Base-by-base conservation (phyloP, 2,797 vertebrate genomes). In the Sebastes vulpes region DNA sequence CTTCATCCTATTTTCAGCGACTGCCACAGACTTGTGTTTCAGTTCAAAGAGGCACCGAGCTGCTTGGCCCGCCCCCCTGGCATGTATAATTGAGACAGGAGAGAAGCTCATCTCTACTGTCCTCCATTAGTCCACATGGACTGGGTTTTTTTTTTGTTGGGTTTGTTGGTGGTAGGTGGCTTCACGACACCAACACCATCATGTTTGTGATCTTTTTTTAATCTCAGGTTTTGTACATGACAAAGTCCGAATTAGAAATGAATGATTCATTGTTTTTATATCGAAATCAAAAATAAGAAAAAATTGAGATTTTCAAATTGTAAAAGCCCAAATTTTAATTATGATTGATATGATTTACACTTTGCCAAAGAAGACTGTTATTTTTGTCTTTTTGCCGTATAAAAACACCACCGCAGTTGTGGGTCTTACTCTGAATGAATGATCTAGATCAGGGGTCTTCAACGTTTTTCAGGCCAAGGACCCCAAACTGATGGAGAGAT, bases 1-100 rank as follows among this genome's bases (percentile, higher is more conserved):
- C 60, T 52, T 65, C 63, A 60, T 38, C 58, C 48, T 54, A 50
- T 74, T 74, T 67, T 57, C 42, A 25, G 35, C 25, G 16, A 32
- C 70, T 69, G 53, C 32, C 20, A 12, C 21, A 11, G 54, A 66
- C 59, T 77, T 79, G 32, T 72, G 61, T 76, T 77, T 72, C 72
- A 72, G 48, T 69, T 60, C 65, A 26, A 50, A 60, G 65, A 65
- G 75, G 61, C 65, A 73, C 65, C 8, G 38, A 66, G 35, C 69
- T 16, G 63, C 71, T 67, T 35, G 35, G 32, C 31, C 56, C 52
- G 5, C 29, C 50, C 63, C 21, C 25, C 12, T n/a, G 11, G 26
- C 70, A 72, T 87, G 32, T 79, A 77, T 77, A 77, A 85, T 77
- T 76, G 60, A 83, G 65, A 28, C 23, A 31, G 35, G 32, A 20